Conservation (phyloP, 2,888 invertebrate genomes). For the Patella pellucida region DNA sequence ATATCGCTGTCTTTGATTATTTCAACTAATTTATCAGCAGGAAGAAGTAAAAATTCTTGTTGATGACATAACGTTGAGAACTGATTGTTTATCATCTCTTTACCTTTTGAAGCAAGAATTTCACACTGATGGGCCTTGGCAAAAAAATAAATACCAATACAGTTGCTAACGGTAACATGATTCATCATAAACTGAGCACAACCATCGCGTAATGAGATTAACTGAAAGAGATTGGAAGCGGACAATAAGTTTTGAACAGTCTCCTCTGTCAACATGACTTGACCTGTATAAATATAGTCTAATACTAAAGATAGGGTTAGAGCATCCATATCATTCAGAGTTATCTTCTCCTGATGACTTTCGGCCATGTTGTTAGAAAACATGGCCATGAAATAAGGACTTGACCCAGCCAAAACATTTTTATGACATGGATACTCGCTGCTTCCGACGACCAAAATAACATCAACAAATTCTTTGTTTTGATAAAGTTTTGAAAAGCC, state of each 20-base stretch:
- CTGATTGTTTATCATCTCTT: conserved; percentile 61
- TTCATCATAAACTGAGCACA: conserved; percentile 69
- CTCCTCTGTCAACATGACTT: conserved; percentile 62
- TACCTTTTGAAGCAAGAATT: conserved; percentile 53
- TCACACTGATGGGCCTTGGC: conserved; percentile 68
- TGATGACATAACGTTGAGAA: conserved; percentile 57
- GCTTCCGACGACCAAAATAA: conserved; percentile 55
- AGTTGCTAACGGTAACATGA: conserved; percentile 65
- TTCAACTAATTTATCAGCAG: conserved; percentile 66
- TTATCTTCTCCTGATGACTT: conserved; percentile 58
- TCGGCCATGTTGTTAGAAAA: conserved; percentile 64
- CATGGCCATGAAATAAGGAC: conserved; percentile 69
- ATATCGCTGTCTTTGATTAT: conserved; percentile 66
- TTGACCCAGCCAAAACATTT: conserved; percentile 66
- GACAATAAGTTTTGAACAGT: conserved; percentile 67
- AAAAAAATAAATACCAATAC: conserved; percentile 68
- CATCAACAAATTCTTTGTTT: conserved; percentile 65
- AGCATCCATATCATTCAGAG: conserved; percentile 61
- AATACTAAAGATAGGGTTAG: conserved; percentile 61
- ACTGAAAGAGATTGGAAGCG: conserved; percentile 68
- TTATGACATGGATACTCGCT: conserved; percentile 65
- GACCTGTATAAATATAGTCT: conserved; percentile 68
- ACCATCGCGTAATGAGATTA: conserved; percentile 60
- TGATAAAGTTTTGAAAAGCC: conserved; percentile 64
- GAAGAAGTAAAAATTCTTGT: conserved; percentile 63